Base-by-base conservation (phyloP, 2,797 vertebrate genomes). In the Euthynnus affinis region DNA sequence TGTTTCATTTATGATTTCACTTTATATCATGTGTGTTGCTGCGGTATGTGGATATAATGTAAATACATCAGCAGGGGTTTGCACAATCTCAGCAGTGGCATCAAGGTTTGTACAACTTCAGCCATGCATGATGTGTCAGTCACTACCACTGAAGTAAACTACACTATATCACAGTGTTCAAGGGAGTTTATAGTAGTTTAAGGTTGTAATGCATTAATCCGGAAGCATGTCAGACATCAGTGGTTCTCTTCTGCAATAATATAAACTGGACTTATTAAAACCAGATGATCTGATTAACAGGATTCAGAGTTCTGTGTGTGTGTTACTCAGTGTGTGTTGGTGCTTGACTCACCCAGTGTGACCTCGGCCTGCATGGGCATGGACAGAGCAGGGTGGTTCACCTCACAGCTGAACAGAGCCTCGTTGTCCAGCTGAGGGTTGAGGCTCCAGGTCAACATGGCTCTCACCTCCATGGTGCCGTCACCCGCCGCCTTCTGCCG, bases 281-380 rank as follows among this genome's bases (percentile, higher is more conserved):
- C 5, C 63, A 49, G 22, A 34, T 65, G 12, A 46, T 13, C 20
- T n/a, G 27, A 23, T 3, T 23, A 49, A 13, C 17, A 55, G 17
- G 42, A 40, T 48, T 62, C 7, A 37, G 53, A 58, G 14, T 57
- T 74, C n/a, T 10, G 37, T 55, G 42, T 59, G 29, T 17, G 15
- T 57, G 74, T 64, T 25, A 56, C 13, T 52, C 25, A 7, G 55
- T 18, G 22, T 44, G 52, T 44, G 56, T 49, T 10, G 5, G 13
- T 53, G 51, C 9, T 18, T 23, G 49, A 51, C 97, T 97, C 89
- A 99, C 98, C 96, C 15, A 99, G 95, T 0, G 96, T 98, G 88
- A 98, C 97, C 89, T 98, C 97, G 0, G 97, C 94, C 93, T 98
- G 97, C 98, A 99, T 99, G 89, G 97, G 96, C 97, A 98, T 98